These are phyloP conservation scores for Tetragnatha montana DNA, from an alignment of 2,888 invertebrate species.

Conservation along the genomic window DNA sequence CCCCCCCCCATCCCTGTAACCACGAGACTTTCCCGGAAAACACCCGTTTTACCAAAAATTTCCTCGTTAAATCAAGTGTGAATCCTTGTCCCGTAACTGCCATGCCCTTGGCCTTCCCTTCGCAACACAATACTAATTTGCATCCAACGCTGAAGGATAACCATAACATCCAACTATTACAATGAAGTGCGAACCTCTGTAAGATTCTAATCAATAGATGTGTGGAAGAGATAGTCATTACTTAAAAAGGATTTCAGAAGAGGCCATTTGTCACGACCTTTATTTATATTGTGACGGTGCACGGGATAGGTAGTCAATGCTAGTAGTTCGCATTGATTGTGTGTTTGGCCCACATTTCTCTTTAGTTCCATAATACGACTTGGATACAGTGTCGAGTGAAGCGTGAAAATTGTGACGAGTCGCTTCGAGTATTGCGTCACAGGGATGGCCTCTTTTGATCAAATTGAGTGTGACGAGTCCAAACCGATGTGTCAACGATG, in stretches of 20 bases:
- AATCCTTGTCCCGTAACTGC: not conserved
- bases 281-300: not conserved
- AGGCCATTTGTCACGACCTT: not conserved
- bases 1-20: too few species aligned
- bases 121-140: not conserved
- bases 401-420: not conserved
- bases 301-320: not conserved
- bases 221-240: not conserved
- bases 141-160: not conserved
- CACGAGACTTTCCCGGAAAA: too few species aligned
- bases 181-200: not conserved
- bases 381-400: not conserved
- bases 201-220: not conserved
- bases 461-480: not conserved
- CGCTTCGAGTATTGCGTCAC: not conserved
- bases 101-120: not conserved
- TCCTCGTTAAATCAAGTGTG: not conserved
- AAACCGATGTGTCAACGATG: too few species aligned
- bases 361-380: not conserved
- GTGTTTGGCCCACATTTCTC: not conserved
- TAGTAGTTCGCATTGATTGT: not conserved
- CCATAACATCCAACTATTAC: not conserved
- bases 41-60: not conserved
- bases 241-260: not conserved
- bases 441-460: slow-evolving; percentile 5